A percentile compares a stretch with the other conserved stretches of the same genome.
Conservation (phyloP, 1,140 invertebrate species). For the Stegodyphus dumicola region DNA sequence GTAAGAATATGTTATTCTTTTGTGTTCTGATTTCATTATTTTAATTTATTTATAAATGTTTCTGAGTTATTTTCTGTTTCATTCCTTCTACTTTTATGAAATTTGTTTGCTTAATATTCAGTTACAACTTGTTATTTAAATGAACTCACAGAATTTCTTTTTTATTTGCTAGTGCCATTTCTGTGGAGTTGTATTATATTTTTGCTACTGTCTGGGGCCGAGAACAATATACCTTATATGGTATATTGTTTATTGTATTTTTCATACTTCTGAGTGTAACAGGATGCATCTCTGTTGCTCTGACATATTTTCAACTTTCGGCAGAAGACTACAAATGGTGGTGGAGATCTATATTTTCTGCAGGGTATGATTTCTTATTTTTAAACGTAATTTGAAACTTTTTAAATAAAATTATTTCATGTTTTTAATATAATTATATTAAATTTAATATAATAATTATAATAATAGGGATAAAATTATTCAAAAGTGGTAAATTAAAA, state of each 20-base stretch:
- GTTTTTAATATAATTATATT: too few relatives aligned
- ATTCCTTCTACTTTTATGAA: too few relatives aligned
- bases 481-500: too few relatives aligned
- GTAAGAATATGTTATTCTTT: too few relatives aligned
- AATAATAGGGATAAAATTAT: too few relatives aligned
- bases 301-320: slow-evolving; percentile 73
- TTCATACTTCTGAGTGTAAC: slow-evolving; percentile 72
- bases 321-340: slow-evolving; percentile 73
- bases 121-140: too few relatives aligned
- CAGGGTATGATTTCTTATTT: slow-evolving; percentile 66
- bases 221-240: slow-evolving; percentile 71
- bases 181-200: slow-evolving; percentile 73
- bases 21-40: too few relatives aligned
- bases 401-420: too few relatives aligned
- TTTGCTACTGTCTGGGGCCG: slow-evolving; percentile 73
- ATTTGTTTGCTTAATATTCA: too few relatives aligned
- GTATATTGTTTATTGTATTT: slow-evolving; percentile 71
- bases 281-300: slow-evolving; percentile 71
- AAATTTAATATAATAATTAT: too few relatives aligned
- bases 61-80: too few relatives aligned
- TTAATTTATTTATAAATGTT: too few relatives aligned
- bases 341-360: slow-evolving; percentile 72
- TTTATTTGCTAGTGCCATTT: slow-evolving; percentile 70
- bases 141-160: not conserved
- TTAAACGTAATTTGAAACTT: not conserved